These are phyloP conservation scores for Glandiceps talaboti DNA, from an alignment of 53 echinoderm and acorn worm genomes.

Conservation along the genomic window DNA sequence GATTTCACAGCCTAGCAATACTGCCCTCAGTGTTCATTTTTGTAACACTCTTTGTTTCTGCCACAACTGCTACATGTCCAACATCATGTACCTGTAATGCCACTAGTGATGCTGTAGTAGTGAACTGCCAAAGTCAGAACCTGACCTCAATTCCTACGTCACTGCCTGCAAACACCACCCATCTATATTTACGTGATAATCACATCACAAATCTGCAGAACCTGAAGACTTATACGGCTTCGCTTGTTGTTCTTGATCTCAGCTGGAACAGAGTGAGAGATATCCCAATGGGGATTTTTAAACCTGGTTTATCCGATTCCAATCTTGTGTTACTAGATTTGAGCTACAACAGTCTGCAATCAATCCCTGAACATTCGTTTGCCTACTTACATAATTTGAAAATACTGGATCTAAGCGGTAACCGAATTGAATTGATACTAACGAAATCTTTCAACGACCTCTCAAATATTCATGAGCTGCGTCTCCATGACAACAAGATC, in stretches of 20 bases:
- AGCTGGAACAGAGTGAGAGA: not conserved
- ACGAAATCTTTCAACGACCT: not conserved
- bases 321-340: not conserved
- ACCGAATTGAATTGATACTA: not conserved
- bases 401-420: not conserved
- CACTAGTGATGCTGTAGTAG: not conserved
- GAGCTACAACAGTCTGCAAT: not conserved
- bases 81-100: not conserved
- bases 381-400: not conserved
- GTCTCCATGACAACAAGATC: not conserved
- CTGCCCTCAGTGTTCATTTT: not conserved
- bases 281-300: not conserved
- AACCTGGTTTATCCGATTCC: not conserved
- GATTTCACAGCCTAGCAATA: too few relatives aligned
- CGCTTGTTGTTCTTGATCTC: not conserved
- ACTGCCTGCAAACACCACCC: not conserved
- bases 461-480: not conserved
- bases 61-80: not conserved
- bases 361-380: not conserved
- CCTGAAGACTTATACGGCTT: not conserved
- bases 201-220: not conserved
- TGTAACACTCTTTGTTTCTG: not conserved
- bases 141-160: not conserved
- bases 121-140: not conserved
- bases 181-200: not conserved